Evolutionary conservation across 1,140 invertebrate genomes (phyloP).

Genomic region (Drosophila sturtevanti): DNA sequence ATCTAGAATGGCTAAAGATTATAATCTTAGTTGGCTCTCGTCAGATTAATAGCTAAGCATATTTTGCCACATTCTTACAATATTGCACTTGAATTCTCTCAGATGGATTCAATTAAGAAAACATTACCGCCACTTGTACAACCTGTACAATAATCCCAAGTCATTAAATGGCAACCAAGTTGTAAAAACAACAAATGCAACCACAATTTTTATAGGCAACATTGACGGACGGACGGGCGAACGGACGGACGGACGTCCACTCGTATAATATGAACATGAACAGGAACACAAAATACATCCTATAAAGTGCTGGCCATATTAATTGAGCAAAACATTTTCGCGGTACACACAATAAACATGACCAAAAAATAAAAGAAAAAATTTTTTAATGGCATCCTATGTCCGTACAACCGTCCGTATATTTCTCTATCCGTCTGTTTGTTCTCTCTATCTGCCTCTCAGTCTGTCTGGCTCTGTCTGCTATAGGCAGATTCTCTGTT

Average conservation of each 20-base stretch:
- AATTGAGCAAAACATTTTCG: slow-evolving; percentile 3
- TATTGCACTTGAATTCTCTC: slow-evolving; percentile 18
- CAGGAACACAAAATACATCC: not conserved
- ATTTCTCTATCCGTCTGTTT: not conserved
- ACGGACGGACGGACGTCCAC: too few relatives aligned
- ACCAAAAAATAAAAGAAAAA: not conserved
- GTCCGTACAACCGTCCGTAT: not conserved
- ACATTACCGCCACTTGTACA: slow-evolving; percentile 40
- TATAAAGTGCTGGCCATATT: not conserved
- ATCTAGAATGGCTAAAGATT: too few relatives aligned
- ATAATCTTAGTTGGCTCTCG: too few relatives aligned
- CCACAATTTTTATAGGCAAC: slow-evolving; percentile 21
- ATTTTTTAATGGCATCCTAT: not conserved
- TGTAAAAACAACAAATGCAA: slow-evolving; percentile 27
- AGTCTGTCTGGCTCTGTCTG: too few relatives aligned
- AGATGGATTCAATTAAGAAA: slow-evolving; percentile 59
- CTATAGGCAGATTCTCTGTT: not conserved
- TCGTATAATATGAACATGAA: not conserved
- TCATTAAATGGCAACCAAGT: slow-evolving; percentile 10
- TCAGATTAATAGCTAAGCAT: too few relatives aligned
- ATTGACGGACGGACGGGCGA: slow-evolving; percentile 7
- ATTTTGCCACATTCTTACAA: slow-evolving; percentile 7
- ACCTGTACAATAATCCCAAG: slow-evolving; percentile 16
- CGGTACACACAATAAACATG: not conserved
- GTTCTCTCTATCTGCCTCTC: not conserved